Base-by-base conservation (phyloP, 2,797 vertebrate species). In the Microctenopoma steveboyesi region DNA sequence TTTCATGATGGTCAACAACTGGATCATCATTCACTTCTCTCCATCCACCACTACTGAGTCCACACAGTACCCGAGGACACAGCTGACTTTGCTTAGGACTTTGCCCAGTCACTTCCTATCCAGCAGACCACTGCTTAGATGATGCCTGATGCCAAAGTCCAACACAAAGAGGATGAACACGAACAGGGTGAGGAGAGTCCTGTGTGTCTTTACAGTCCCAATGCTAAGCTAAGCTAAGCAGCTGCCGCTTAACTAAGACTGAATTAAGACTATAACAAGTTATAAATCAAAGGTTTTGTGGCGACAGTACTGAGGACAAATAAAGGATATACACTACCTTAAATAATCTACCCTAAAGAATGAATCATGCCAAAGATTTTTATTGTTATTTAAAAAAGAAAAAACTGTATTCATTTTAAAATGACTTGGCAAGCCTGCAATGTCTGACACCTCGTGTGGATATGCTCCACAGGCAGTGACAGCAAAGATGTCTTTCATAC, bases 381-480 rank as follows among this genome's bases (percentile, higher is more conserved):
- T 7, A 46, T 15, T 53, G 64, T 13, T 42, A 7, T 51, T 72
- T 69, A 47, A 63, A 2, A 78, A 87, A 33, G 45, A 63, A 2
- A 78, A 87, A 33, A 33, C 30, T 6, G 30, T 83, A 74, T 65
- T 71, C 28, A 55, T 39, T 69, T 45, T 39, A 49, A 64, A 61
- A 71, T 56, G 1, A 71, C 51, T 52, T 13, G 30, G 30, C 18
- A 13, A 7, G 18, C 43, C 56, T 53, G 28, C 53, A 22, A 30
- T 39, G 37, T 62, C 33, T 51, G 68, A 60, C 59, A 58, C 59
- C 40, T 52, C 59, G 2, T 15, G 8, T 52, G 58, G 54, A 73
- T 69, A 43, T 33, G 43, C 75, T 78, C n/a, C 28, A 54, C 55
- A 42, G 33, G 47, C 50, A 55, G 46, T 33, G 72, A 81, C 78